phyloP scores from a whole-genome alignment of 2,888 invertebrate genomes.

The Kuschelorhynchus macadamiae region DNA sequence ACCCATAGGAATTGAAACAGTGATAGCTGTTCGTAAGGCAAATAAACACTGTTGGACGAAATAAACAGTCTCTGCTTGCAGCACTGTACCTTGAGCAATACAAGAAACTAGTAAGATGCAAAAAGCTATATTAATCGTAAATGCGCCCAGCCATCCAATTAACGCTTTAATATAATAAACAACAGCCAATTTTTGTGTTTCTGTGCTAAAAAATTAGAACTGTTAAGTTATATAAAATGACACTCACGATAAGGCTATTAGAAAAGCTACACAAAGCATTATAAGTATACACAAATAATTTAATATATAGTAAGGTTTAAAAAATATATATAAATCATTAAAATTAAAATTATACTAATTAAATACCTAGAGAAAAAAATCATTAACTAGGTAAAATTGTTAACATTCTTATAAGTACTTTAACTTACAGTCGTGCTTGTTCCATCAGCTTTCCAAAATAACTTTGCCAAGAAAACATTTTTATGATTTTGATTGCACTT shows the following conservation, averaged over 20 bases:
- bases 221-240: no score
- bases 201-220: slow-evolving; percentile 73
- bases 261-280: no score
- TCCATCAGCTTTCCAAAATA: slow-evolving; percentile 69
- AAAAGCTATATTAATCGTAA: slow-evolving; percentile 55
- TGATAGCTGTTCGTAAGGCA: slow-evolving; percentile 52
- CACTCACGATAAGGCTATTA: no score
- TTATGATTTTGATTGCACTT: slow-evolving; percentile 58
- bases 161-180: slow-evolving; percentile 63
- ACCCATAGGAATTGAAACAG: slow-evolving; percentile 58
- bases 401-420: no score
- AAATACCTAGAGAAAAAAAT: no score
- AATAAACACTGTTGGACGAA: slow-evolving; percentile 54
- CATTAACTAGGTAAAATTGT: no score
- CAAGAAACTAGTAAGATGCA: slow-evolving; percentile 57
- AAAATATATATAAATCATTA: no score
- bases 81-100: slow-evolving; percentile 52
- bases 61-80: slow-evolving; percentile 56
- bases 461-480: slow-evolving; percentile 61
- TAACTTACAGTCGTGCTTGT: slow-evolving; percentile 65
- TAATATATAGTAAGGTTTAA: no score
- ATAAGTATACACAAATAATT: no score
- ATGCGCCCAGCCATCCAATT: slow-evolving; percentile 59
- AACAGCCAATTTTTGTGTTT: slow-evolving; percentile 73
- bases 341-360: no score